Evolutionary conservation across 2,113 vertebrate genomes (phyloP).

Genomic region (Eonycteris spelaea): DNA sequence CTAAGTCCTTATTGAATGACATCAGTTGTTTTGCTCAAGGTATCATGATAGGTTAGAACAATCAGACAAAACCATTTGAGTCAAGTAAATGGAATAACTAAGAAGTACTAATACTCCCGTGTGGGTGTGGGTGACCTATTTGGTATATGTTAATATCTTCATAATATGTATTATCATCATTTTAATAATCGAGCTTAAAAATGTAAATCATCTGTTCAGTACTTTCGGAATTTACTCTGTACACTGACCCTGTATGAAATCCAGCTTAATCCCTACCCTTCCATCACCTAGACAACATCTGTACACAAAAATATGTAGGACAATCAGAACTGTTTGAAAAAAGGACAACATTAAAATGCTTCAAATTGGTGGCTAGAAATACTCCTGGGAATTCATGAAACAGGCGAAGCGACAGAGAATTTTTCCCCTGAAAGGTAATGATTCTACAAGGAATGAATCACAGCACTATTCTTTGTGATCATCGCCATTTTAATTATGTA

Average conservation of each 20-base stretch:
- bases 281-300: background rate
- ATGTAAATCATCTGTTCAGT: background rate
- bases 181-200: conserved; percentile 40
- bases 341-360: background rate
- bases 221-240: background rate
- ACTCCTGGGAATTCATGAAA: background rate
- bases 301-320: background rate
- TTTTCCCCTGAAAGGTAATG: background rate
- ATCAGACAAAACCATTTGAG: conserved; percentile 53
- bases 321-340: background rate
- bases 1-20: conserved; percentile 49
- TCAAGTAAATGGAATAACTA: conserved; percentile 61
- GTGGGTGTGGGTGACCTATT: background rate
- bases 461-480: background rate
- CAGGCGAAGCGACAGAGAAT: background rate
- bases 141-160: background rate
- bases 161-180: background rate
- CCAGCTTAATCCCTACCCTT: background rate
- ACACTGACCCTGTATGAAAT: background rate
- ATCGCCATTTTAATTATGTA: conserved; percentile 21
- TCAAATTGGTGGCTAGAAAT: background rate
- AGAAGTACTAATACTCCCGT: conserved; percentile 38
- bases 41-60: conserved; percentile 38
- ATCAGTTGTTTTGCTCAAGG: conserved; percentile 57
- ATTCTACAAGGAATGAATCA: background rate